Base-by-base conservation (phyloP, 2,888 invertebrate species). In the Drosophila cyrtoloma region DNA sequence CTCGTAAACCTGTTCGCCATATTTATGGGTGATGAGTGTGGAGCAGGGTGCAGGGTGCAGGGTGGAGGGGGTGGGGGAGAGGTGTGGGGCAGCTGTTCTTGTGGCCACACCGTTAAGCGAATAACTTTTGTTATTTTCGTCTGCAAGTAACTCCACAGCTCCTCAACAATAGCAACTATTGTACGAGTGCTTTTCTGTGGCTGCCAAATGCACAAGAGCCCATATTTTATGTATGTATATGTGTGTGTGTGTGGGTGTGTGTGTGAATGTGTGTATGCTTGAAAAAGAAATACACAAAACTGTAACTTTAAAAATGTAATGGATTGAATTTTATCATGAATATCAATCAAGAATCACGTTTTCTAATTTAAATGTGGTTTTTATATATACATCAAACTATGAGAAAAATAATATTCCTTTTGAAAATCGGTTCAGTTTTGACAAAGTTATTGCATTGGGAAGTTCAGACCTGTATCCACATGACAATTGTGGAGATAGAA, bases 121-220 rank as follows among this genome's bases (percentile, higher is more conserved):
- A 85, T 74, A 75, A 71, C 81, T 88, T 86, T 86, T 86, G 71
- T 78, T 82, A 30, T 37, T 89, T 79, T 72, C 69, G 58, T 56
- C 42, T n/a, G 51, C 55, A 33, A 59, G 53, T 39, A 53, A 37
- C 62, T 47, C 28, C 47, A 16, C 16, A 26, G 2, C 9, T 47
- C 26, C 47, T 47, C 47, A 37, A 33, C 44, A 62, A 37, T 35
- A 30, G 22, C 35, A 65, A 64, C 42, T 52, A 50, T 60, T 71
- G 69, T 71, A 68, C 53, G 72, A 86, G 86, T 84, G 85, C 16
- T 26, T 64, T 73, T 67, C 69, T 75, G 79, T 39, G 67, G 32
- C 70, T 69, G 72, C 64, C 75, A 78, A 71, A 58, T 68, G 67
- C 56, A 37, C 56, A 56, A 35, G 9, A 19, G 12, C 35, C 26